Conservation (phyloP, 2,888 invertebrate species). For the Daptonema setosum region DNA sequence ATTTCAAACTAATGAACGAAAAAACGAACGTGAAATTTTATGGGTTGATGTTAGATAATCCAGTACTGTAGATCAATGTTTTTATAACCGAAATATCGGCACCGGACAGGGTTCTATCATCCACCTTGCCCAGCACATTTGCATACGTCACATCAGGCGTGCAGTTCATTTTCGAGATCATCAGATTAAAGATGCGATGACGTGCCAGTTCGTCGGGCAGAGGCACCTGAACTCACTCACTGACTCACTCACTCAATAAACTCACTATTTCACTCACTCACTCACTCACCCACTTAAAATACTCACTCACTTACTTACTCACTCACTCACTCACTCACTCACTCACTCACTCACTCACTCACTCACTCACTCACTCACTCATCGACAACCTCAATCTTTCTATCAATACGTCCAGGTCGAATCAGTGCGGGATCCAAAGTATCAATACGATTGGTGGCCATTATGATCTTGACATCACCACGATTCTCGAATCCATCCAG, state of each 20-base stretch:
- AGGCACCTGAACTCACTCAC: background rate
- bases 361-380: no score
- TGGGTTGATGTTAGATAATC: no score
- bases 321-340: no score
- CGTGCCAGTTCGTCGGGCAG: background rate
- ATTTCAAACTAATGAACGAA: background rate
- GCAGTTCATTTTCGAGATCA: background rate
- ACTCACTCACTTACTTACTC: no score
- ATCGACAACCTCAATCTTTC: conserved; percentile 2
- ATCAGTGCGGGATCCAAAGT: conserved; percentile 1
- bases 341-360: no score
- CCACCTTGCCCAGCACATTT: background rate
- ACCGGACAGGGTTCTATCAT: background rate
- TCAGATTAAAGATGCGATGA: background rate
- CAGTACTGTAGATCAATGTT: no score
- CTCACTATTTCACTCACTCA: no score
- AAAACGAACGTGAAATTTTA: background rate
- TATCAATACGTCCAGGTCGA: conserved; percentile 1
- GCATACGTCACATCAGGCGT: background rate
- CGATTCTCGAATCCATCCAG: conserved; percentile 1
- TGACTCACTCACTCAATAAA: no score
- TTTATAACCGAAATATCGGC: background rate
- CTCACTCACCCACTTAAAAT: no score
- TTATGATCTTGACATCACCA: background rate
- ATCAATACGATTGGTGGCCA: conserved; percentile 2